Evolutionary conservation across 2,113 vertebrate genomes (phyloP), one percentile per base, ranked within the genome.

Genomic region (Lamprotornis superbus): DNA sequence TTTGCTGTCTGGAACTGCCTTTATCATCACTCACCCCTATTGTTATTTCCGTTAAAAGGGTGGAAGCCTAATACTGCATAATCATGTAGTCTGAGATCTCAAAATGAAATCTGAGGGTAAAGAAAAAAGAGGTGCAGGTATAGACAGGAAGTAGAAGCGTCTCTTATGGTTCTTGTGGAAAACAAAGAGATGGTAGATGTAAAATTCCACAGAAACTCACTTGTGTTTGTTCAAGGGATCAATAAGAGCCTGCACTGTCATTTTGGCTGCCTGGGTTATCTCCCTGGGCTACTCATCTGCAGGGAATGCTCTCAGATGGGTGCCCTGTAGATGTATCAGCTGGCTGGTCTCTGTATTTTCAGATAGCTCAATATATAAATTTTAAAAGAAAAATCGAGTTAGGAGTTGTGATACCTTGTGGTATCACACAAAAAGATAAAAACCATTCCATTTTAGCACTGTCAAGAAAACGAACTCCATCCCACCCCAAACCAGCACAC

Each of bases 1-100:
- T 93, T 78, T 92, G 78, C 82, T 92, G 78, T 71, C 85, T 93
- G 74, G 59, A 90, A 37, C 64, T 61, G 87, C 68, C 40, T 84
- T 81, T 60, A 35, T 33, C 27, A 2, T 70, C 94, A 82, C 83
- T 82, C 92, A 78, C 70, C 65, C 25, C 78, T 53, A 20, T 11
- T 78, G 56, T 85, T 93, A 50, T 50, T 89, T 50, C 85, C 52
- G 50, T 63, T 87, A 78, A 75, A 84, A 71, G 42, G 69, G 12
- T 75, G 70, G 74, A 75, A 92, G 85, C 60, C 42, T 91, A 27
- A 67, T 67, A n/a, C 76, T 67, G 52, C 47, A 22, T 55, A 63
- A 70, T 70, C 37, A 16, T 6, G 9, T n/a, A 63, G 70, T 55
- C 65, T 87, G 37, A 91, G 63, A 69, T 59, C 80, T 73, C 59